Evolutionary conservation across 2,797 vertebrate genomes (phyloP), one percentile per base, ranked within the genome.

Genomic region (Margarornis squamiger): DNA sequence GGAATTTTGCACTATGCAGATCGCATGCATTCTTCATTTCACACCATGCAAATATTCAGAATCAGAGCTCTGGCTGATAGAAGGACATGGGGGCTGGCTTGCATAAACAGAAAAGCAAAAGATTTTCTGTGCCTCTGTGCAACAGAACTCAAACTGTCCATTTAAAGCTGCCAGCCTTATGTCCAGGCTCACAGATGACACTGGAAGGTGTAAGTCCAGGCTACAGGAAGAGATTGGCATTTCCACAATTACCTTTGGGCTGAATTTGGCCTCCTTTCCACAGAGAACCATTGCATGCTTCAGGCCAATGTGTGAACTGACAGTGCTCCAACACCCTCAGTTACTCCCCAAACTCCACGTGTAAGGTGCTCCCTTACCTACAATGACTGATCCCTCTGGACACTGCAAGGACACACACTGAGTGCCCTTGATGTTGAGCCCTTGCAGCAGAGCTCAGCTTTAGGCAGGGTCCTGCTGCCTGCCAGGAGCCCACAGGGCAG

Each of bases 401-500:
- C 23, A 3, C 29, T 7, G 14, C 48, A 45, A 87, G 54, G 63
- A 63, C 59, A 21, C 18, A 7, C 34, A 30, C 1, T 11, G 10
- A 45, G 43, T 20, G 19, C 43, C 18, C 52, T 81, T 7, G 1
- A 19, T 23, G 36, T 12, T 4, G 1, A 72, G 67, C 19, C 75
- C 49, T 36, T 20, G 54, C 32, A 38, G 58, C 30, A 85, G 45
- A 85, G 74, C 38, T 71, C 43, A 45, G 43, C 19, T 38, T 59
- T 27, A 23, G n/a, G 14, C n/a, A 16, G n/a, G n/a, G 24, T 81
- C 66, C 43, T 0, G 0, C 19, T 2, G 8, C 43, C 38, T 72
- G 67, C 38, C 45, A 46, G 45, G 45, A 46, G 45, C 21, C 45
- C 45, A 14, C 19, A 27, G 34, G 9, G 9, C 38, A 23, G 57